Evolutionary conservation across 2,797 vertebrate genomes (phyloP).

Genomic region (Myotis daubentonii): DNA sequence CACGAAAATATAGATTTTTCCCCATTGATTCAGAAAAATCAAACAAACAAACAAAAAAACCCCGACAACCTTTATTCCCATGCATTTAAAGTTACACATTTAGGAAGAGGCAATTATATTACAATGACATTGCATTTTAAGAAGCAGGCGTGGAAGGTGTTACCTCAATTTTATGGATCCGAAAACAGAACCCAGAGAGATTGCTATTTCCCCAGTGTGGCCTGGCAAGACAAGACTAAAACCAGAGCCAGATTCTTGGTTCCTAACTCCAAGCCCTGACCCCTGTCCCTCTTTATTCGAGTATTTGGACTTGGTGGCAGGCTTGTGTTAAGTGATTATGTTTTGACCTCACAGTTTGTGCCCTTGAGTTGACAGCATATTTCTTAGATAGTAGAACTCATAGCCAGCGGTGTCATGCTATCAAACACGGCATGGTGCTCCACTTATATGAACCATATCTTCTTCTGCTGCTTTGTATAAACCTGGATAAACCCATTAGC

Average conservation of each 20-base stretch:
- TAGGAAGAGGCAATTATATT: conserved; percentile 6
- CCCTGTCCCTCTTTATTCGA: not conserved
- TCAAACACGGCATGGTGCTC: not conserved
- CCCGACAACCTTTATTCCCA: not conserved
- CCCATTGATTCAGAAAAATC: conserved; percentile 20
- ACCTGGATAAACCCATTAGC: not conserved
- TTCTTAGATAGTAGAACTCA: conserved; percentile 26
- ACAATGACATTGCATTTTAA: conserved; percentile 7
- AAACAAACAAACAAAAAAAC: not conserved
- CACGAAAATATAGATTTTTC: not conserved
- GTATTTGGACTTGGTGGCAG: not conserved
- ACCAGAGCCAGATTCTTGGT: not conserved
- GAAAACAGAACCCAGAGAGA: conserved; percentile 34
- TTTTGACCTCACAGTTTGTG: conserved; percentile 35
- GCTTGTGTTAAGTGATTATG: not conserved
- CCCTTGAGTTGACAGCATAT: not conserved
- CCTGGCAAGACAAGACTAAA: conserved; percentile 10
- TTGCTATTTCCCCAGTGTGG: not conserved
- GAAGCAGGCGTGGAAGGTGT: not conserved
- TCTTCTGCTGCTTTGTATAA: conserved; percentile 3
- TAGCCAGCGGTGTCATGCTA: not conserved
- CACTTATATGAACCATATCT: conserved; percentile 28
- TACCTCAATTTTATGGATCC: conserved; percentile 5
- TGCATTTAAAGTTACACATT: conserved; percentile 24
- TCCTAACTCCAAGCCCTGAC: conserved; percentile 4